Percentiles rank a stretch among this genome's conserved stretches.
Conservation (phyloP, 2,113 vertebrate genomes). For the Bufo bufo region DNA sequence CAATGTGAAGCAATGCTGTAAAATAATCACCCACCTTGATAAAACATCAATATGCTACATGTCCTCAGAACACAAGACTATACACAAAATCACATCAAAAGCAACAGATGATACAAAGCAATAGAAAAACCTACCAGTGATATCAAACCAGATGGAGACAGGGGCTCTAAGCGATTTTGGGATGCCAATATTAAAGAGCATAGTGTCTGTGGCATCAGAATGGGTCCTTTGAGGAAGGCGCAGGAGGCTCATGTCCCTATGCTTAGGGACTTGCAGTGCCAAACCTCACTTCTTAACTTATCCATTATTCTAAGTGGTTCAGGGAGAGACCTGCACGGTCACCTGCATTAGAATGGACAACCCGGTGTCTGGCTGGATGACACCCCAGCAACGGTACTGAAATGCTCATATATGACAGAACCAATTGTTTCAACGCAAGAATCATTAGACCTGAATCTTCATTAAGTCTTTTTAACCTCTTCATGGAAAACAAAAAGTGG, state of each 20-base stretch:
- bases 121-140: constrained; percentile 25
- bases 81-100: neutral
- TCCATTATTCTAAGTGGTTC: constrained; percentile 27
- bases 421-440: constrained; percentile 28
- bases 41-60: neutral
- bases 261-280: constrained; percentile 10
- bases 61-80: neutral
- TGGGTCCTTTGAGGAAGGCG: constrained; percentile 10
- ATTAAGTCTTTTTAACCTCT: constrained; percentile 35
- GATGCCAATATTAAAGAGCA: constrained; percentile 45
- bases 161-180: neutral
- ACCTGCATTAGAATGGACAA: constrained; percentile 34
- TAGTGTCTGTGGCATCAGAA: neutral
- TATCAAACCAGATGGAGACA: constrained; percentile 42
- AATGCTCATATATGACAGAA: neutral
- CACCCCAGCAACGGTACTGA: neutral
- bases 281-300: neutral
- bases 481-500: neutral
- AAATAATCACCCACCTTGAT: neutral
- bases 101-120: constrained; percentile 25
- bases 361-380: constrained; percentile 13
- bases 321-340: constrained; percentile 3
- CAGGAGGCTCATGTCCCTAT: constrained; percentile 6
- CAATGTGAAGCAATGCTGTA: no score
- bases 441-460: constrained; percentile 29